Conservation (phyloP, 2,888 invertebrate genomes). For the Acleris holmiana region DNA sequence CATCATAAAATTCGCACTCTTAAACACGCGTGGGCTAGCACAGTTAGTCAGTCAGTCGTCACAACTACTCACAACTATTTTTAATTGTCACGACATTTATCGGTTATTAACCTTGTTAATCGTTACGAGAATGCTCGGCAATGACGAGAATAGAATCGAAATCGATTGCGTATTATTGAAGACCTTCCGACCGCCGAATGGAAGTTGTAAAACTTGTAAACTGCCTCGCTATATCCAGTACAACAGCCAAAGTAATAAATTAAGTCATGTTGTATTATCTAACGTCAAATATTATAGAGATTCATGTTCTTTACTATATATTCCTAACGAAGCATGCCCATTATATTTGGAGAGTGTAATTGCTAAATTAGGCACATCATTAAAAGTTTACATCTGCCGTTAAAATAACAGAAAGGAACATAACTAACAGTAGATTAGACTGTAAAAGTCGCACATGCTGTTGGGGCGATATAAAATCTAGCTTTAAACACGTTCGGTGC, state of each 20-base stretch:
- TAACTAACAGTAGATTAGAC: slow-evolving; percentile 13
- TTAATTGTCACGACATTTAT: slow-evolving; percentile 46
- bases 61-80: slow-evolving; percentile 51
- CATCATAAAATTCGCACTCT: slow-evolving; percentile 54
- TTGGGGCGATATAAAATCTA: slow-evolving; percentile 33
- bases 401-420: slow-evolving; percentile 19
- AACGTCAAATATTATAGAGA: not conserved
- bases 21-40: slow-evolving; percentile 60
- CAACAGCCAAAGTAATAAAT: not conserved
- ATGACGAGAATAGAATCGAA: slow-evolving; percentile 34
- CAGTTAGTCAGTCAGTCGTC: slow-evolving; percentile 57
- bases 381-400: slow-evolving; percentile 44
- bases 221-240: not conserved
- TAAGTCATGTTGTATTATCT: not conserved
- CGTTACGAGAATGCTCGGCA: slow-evolving; percentile 44
- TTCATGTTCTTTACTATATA: slow-evolving; percentile 2
- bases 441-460: slow-evolving; percentile 17
- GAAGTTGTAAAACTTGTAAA: slow-evolving; percentile 8
- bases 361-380: slow-evolving; percentile 28
- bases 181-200: slow-evolving; percentile 21
- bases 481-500: not conserved
- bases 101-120: slow-evolving; percentile 61
- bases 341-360: slow-evolving; percentile 3
- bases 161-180: slow-evolving; percentile 30
- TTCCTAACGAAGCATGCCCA: slow-evolving; percentile 5